phyloP scores from a whole-genome alignment of 2,888 invertebrate species.

The Andrena dorsata region DNA sequence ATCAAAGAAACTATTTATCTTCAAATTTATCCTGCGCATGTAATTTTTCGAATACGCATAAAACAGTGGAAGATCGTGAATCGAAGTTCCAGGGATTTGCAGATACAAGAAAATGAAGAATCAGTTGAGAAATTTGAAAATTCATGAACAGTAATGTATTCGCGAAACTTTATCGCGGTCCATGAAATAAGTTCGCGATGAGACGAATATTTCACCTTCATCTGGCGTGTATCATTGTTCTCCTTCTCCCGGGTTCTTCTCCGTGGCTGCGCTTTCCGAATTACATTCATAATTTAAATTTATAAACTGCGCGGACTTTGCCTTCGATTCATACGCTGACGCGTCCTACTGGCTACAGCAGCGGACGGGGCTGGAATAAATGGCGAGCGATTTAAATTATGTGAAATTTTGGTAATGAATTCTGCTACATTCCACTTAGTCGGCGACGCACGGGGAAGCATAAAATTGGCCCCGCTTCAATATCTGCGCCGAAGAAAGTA shows the following conservation, averaged over 20 bases:
- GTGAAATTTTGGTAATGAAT: slow-evolving; percentile 48
- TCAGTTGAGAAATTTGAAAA: too few species aligned
- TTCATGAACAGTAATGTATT: too few species aligned
- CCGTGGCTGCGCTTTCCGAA: not conserved
- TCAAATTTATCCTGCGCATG: too few species aligned
- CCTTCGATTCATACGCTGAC: slow-evolving; percentile 7
- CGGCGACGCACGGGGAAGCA: not conserved
- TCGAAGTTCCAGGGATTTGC: too few species aligned
- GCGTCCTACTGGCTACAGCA: slow-evolving; percentile 14
- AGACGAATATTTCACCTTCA: not conserved
- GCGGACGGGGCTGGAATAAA: slow-evolving; percentile 22
- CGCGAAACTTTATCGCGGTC: too few species aligned
- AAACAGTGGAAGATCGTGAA: too few species aligned
- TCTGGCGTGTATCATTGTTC: too few species aligned
- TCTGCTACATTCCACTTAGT: slow-evolving; percentile 8
- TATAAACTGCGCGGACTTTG: not conserved
- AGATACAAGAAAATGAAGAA: too few species aligned
- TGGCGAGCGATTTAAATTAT: slow-evolving; percentile 35
- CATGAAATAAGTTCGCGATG: too few species aligned
- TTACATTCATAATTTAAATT: slow-evolving; percentile 34
- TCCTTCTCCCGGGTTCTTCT: too few species aligned
- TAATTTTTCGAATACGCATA: too few species aligned
- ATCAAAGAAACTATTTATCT: too few species aligned
- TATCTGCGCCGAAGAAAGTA: not conserved
- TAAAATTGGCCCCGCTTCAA: slow-evolving; percentile 4